phyloP scores from a whole-genome alignment of 2,888 invertebrate genomes.

The Platycheirus rosarum region DNA sequence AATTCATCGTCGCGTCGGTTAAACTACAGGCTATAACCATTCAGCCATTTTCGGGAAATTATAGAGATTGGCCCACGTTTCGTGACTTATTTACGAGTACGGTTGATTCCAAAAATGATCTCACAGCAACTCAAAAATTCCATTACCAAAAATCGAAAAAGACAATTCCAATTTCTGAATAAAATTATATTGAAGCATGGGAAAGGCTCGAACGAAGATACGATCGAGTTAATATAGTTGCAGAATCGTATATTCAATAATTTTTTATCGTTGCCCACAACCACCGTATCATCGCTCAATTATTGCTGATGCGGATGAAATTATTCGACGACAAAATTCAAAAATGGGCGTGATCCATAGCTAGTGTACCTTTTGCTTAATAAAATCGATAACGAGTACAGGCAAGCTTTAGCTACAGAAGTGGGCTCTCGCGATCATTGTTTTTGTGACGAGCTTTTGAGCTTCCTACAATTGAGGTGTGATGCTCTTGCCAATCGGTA shows the following conservation, averaged over 20 bases:
- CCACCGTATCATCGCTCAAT: not conserved
- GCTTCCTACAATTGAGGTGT: no score
- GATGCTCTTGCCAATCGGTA: constrained; percentile 28
- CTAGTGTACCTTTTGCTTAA: constrained; percentile 40
- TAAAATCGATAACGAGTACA: constrained; percentile 39
- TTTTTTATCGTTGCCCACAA: constrained; percentile 38
- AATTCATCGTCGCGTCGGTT: constrained; percentile 18
- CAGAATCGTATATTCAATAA: constrained; percentile 45
- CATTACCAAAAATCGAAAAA: constrained; percentile 49
- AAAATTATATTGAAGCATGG: no score
- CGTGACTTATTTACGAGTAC: constrained; percentile 43
- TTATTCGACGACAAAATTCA: constrained; percentile 46
- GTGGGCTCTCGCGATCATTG: constrained; percentile 38
- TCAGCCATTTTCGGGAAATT: no score
- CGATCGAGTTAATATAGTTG: constrained; percentile 45
- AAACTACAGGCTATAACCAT: constrained; percentile 14
- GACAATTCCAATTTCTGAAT: constrained; percentile 42
- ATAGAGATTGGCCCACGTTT: constrained; percentile 40
- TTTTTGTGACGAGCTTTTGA: constrained; percentile 31
- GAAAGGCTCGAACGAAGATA: constrained; percentile 47
- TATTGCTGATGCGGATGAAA: no score
- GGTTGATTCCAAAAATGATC: constrained; percentile 18
- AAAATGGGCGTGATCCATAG: constrained; percentile 47
- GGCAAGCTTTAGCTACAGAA: constrained; percentile 30
- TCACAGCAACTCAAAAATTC: constrained; percentile 51